Evolutionary conservation across 2,888 invertebrate genomes (phyloP), one percentile per base, ranked within the genome.

Genomic region (Malachius bipustulatus): DNA sequence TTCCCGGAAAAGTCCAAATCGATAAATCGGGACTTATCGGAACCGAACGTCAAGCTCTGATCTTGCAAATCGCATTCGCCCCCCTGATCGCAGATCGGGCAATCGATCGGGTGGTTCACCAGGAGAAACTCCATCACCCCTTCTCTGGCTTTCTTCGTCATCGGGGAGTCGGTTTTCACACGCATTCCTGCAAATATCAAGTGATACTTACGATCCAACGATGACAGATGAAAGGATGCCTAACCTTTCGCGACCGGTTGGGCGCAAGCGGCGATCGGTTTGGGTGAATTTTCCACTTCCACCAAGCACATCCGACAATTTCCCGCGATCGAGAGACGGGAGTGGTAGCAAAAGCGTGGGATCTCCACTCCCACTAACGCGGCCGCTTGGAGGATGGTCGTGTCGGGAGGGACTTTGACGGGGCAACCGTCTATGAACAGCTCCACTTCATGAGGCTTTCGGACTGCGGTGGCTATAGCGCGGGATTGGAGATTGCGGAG

Each of bases 231-330:
- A n/a, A n/a, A n/a, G n/a, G n/a, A n/a, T n/a, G n/a, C n/a, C n/a
- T n/a, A 8, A 52, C 60, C 98, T 64, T 97, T 97, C 96, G 98
- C 94, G 0, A 99, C 97, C 0, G 98, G 98, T 97, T 98, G 98
- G 9, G 98, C 98, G 63, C 98, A 98, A 1, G 97, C 94, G 4
- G 98, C 98, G 0, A 94, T 88, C 0, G 97, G 97, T 71, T 98
- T 94, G 2, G 93, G 83, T 27, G 94, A 90, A 60, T 90, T 96
- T 60, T 99, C 98, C 8, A 99, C 94, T 66, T 99, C 98, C 0
- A 99, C 98, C 15, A 99, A 71, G 65, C 98, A 99, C 98, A 98
- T 99, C 43, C 98, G 77, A 59, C 97, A 98, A 67, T 99, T 99
- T 30, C 98, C 98, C 45, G 98, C 98, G 16, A 99, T 88, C 3